Evolutionary conservation across 2,113 vertebrate genomes (phyloP), one percentile per base, ranked within the genome.

Genomic region (Arizona elegans): DNA sequence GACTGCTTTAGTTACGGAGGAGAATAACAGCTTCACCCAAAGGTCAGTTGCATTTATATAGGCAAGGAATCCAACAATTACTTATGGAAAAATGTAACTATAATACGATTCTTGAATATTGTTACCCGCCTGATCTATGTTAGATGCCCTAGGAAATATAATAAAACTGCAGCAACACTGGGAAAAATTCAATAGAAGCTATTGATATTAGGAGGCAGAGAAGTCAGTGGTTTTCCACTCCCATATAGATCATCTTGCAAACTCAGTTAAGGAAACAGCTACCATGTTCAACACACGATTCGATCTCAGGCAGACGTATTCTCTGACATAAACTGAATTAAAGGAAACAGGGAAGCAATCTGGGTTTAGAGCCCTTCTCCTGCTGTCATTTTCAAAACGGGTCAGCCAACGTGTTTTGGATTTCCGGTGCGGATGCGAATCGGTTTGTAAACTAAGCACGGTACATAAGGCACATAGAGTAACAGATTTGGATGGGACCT

Each of bases 1-100:
- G 95, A 86, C 94, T 94, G 65, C 95, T 96, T 96, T 96, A 95
- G 97, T 96, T 96, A 93, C 65, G 91, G 95, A 87, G 87, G 93
- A 62, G 29, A 96, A 96, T 96, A 95, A 95, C 88, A 96, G 94
- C 89, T 92, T 93, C 90, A 91, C 81, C 86, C 92, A 93, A 94
- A 92, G 70, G 94, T 88, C 92, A 91, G 95, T 94, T 96, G 90
- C 91, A 94, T 94, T 23, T 92, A 95, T 87, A 94, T n/a, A n/a
- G 89, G 62, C 88, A 93, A 43, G 33, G 75, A 53, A 92, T 50
- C 70, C 93, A 89, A 92, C 94, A 94, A 95, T 91, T 56, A 96
- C 94, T 95, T 93, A 92, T 90, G 93, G 93, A 95, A 96, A 95
- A 93, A 91, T 94, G 55, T 55, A 92, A 89, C 93, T 59, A 38